Base-by-base conservation (phyloP, 2,888 invertebrate species). In the Agonopterix arenella region DNA sequence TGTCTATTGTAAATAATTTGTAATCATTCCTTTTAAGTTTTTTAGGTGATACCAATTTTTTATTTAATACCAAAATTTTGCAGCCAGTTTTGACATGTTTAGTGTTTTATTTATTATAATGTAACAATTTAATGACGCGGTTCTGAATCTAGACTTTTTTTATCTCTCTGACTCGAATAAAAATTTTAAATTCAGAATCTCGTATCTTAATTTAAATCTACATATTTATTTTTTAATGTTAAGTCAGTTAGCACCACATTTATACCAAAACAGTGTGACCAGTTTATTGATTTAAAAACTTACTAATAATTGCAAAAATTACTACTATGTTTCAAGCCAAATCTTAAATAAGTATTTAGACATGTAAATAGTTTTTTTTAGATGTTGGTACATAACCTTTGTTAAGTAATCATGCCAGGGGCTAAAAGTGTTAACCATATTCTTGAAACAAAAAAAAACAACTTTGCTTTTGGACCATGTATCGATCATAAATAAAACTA, bases 231-330 rank as follows among this genome's bases (percentile, higher is more conserved):
- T 59, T 52, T n/a, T 55, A 58, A 46, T 53, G 47, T 51, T 59
- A 55, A 56, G 49, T 49, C 57, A 50, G 50, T 46, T 46, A 53
- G 47, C 49, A 58, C 51, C 49, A 54, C 46, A 73, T 66, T 67
- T 71, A 80, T 80, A 83, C 84, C 84, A 84, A 84, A 83, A 70
- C 64, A 66, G 66, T 75, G 71, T 73, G 78, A 82, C 77, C 80
- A 82, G 80, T 82, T 71, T 62, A 58, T 66, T 11, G 43, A 40
- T 46, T 45, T 54, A 46, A 60, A 56, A 41, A 16, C 54, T 45
- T 46, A 55, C 41, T 46, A 57, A 53, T 52, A 44, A 37, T 45
- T n/a, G 18, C 28, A 40, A 40, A 40, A 40, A 40, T 40, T 40
- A 9, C n/a, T 4, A n/a, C 48, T 47, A 62, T 52, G 53, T 66